These are phyloP conservation scores for Aratinga solstitialis DNA, from an alignment of 2,797 vertebrate species.

Conservation along the genomic window DNA sequence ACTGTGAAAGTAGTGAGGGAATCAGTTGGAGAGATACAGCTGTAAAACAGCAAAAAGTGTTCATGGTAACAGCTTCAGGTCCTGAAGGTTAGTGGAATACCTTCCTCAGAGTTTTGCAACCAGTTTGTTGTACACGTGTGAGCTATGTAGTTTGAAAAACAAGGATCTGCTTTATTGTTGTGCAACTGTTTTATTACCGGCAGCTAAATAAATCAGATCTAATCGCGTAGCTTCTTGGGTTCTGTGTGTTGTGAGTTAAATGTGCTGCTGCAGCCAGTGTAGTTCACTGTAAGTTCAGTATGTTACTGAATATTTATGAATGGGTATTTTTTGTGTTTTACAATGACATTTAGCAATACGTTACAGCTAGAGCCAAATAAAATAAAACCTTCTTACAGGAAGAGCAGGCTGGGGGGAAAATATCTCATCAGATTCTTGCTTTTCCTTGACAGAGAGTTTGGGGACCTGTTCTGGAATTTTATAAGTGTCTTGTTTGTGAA, in stretches of 20 bases:
- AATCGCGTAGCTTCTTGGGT: neutral
- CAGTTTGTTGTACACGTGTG: neutral
- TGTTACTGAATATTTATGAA: conserved; percentile 70
- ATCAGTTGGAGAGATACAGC: neutral
- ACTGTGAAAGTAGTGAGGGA: neutral
- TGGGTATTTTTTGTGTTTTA: conserved; percentile 58
- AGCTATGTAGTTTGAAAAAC: neutral
- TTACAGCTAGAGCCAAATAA: conserved; percentile 57
- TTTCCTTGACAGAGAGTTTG: conserved; percentile 31
- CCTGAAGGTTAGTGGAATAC: neutral
- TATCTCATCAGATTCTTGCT: conserved; percentile 21
- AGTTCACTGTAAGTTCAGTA: conserved; percentile 64
- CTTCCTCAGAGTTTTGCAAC: neutral
- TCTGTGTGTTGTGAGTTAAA: conserved; percentile 47
- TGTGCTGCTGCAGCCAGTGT: conserved; percentile 2
- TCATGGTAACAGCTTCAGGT: neutral
- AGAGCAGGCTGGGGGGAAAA: conserved; percentile 9
- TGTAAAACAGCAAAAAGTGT: neutral
- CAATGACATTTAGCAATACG: conserved; percentile 49
- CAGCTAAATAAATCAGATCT: neutral
- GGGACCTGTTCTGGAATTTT: conserved; percentile 28
- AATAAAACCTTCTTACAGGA: conserved; percentile 50
- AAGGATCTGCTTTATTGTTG: neutral
- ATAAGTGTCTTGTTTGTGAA: conserved; percentile 18
- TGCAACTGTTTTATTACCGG: neutral